Base-by-base conservation (phyloP, 2,888 invertebrate species). In the Hedya salicella region DNA sequence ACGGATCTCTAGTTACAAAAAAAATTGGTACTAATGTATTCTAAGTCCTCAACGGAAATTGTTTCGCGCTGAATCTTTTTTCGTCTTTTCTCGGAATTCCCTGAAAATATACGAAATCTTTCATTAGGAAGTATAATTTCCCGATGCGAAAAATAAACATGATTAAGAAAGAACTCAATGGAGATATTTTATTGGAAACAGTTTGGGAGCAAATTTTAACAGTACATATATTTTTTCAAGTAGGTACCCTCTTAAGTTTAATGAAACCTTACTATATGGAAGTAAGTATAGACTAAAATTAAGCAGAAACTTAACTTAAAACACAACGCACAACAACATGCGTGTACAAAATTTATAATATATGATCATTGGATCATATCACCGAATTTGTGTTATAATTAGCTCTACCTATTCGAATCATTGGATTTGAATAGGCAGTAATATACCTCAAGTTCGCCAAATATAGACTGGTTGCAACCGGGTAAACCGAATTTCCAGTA, bases 1-100 rank as follows among this genome's bases (percentile, higher is more conserved):
- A 50, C 39, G 16, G 60, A 30, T 42, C 61, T 50, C 52, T 52
- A 5, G 0, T n/a, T 1, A 5, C 0, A 8, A 44, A 17, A n/a
- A 32, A 52, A 52, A 2, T 2, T 11, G 36, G 36, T n/a, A 60
- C 2, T 13, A 16, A 44, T 9, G 9, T 25, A 5, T 16, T 56
- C 11, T 17, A 14, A 62, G 30, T 19, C 40, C 9, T 0, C 40
- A 19, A 17, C 39, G 62, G 62, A 54, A 63, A 56, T 56, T 63
- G 40, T 63, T 56, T 30, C 4, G 21, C 25, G 8, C 17, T 39
- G 17, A 39, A 48, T 46, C 44, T 46, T 48, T 40, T 16, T 13
- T 40, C 14, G 32, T 14, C 17, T 53, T 56, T 48, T 63, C 49
- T 44, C 11, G 9, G 40, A 21, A 25, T 44, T 25, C 16, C 11